Base-by-base conservation (phyloP, 2,888 invertebrate genomes). In the Ommatoiulus sabulosus region DNA sequence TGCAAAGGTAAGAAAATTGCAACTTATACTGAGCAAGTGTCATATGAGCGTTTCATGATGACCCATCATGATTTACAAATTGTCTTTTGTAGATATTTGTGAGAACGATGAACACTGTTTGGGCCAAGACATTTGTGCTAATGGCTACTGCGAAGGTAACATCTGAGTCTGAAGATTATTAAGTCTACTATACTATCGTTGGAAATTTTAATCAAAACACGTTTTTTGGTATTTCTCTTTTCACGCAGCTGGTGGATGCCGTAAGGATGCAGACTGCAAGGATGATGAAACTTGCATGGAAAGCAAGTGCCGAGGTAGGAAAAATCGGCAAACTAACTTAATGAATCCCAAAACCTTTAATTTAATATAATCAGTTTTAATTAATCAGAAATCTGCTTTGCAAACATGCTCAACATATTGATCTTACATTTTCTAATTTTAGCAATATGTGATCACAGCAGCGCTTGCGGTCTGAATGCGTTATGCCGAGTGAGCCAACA, bases 391-490 rank as follows among this genome's bases (percentile, higher is more conserved):
- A 7, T 80, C 15, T 7, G 6, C 15, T 80, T 80, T 24, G 7
- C 80, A 80, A 7, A 24, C 35, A 24, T 80, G 6, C 10, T 0
- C 20, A 80, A 35, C 20, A 35, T 20, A 86, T 3, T 24, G 8
- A 15, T 10, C 43, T 86, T 20, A 12, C 20, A 44, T 10, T 12
- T 43, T 52, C 6, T 57, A 7, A 17, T 52, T 2, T 24, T 52
- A 89, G 89, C 89, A 57, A 24, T 89, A 24, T 90, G 90, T 48
- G 92, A 92, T 89, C 91, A 89, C 52, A 87, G 90, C 80, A 0
- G 95, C 91, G 96, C 97, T 0, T 97, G 97, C 91, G 97, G 97
- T 20, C 97, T 97, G 0, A 97, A 97, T 91, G 96, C 97, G 0
- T 92, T 95, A 89, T 97, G 97, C 91, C 92, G 93, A 15, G 94